phyloP scores from a whole-genome alignment of 2,888 invertebrate genomes.

The Tinea semifulvella region DNA sequence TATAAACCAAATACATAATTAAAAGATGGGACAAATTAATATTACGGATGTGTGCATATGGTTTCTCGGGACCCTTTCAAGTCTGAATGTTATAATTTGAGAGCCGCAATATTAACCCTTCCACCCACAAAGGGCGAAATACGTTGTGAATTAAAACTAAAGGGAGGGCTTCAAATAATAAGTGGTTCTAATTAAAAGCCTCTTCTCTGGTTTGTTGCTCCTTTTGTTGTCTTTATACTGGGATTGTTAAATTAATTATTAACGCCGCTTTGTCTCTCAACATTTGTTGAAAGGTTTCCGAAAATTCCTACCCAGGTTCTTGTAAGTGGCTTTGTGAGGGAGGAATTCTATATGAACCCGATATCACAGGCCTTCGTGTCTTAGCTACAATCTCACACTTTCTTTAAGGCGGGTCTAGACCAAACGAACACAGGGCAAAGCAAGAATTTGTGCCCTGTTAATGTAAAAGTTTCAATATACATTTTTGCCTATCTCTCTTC shows the following conservation, averaged over 20 bases:
- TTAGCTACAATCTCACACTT: not conserved
- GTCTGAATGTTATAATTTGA: not conserved
- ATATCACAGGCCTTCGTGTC: not conserved
- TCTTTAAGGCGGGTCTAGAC: too few species aligned
- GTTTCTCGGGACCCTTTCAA: not conserved
- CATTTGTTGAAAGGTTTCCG: slow-evolving; percentile 4
- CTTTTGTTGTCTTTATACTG: slow-evolving; percentile 14
- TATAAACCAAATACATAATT: too few species aligned
- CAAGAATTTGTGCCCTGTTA: too few species aligned
- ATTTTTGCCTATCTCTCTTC: too few species aligned
- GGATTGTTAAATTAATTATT: slow-evolving; percentile 13
- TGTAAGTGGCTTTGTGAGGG: slow-evolving; percentile 1
- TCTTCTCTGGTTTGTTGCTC: slow-evolving; percentile 9
- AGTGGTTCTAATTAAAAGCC: slow-evolving; percentile 16
- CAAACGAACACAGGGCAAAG: too few species aligned
- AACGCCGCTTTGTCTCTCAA: slow-evolving; percentile 12
- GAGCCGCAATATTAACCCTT: slow-evolving; percentile 5
- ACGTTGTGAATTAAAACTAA: slow-evolving; percentile 11
- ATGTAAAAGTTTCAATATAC: too few species aligned
- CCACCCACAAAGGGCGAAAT: not conserved
- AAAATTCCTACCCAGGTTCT: not conserved
- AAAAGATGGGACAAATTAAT: too few species aligned
- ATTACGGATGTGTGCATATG: not conserved
- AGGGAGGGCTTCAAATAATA: slow-evolving; percentile 17
- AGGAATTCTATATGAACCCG: slow-evolving; percentile 9